Base-by-base conservation (phyloP, 2,797 vertebrate genomes). In the Acipenser oxyrinchus region DNA sequence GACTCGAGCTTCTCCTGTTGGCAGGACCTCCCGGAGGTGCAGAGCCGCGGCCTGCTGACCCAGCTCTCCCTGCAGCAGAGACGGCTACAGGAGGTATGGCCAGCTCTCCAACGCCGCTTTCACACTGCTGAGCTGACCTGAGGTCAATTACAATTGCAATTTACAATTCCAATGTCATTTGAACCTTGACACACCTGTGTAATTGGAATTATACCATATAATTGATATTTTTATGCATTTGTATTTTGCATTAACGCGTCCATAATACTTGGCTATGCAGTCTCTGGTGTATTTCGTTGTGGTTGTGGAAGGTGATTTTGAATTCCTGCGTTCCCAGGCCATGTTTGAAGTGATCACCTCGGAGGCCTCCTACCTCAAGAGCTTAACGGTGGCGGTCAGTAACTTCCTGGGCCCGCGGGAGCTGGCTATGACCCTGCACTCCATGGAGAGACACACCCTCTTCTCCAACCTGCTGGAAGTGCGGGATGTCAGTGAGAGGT, bases 331-430 rank as follows among this genome's bases (percentile, higher is more conserved):
- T 1, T 49, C 7, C 6, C 66, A 93, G 92, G 71, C 87, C 0
- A 88, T 82, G 72, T 93, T 93, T 76, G 91, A 93, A 82, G 70
- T 92, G 73, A 86, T 93, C 6, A 76, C 82, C 11, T 93, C 90
- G 0, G 92, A 93, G 68, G 89, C 86, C 0, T 91, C 89, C 1
- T 93, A 91, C 77, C 69, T 90, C 70, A 87, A 81, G 75, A 93
- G 89, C 74, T 81, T 93, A 10, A 72, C 72, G 1, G 79, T 93
- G 9, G 82, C 79, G 2, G 80, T 91, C 48, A 76, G 79, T 62
- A 87, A 91, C 18, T 93, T 91, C 74, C 76, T 78, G 48, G 71
- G 78, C 0, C 92, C 89, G 0, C 71, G 76, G 66, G 75, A 65
- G 0, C 77, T 93, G 59, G 81, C 66, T 55, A 71, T 18, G 51